Evolutionary conservation across 53 echinoderm and acorn worm genomes (phyloP), one percentile per base, ranked within the genome.

Genomic region (Holothuria leucospilota): DNA sequence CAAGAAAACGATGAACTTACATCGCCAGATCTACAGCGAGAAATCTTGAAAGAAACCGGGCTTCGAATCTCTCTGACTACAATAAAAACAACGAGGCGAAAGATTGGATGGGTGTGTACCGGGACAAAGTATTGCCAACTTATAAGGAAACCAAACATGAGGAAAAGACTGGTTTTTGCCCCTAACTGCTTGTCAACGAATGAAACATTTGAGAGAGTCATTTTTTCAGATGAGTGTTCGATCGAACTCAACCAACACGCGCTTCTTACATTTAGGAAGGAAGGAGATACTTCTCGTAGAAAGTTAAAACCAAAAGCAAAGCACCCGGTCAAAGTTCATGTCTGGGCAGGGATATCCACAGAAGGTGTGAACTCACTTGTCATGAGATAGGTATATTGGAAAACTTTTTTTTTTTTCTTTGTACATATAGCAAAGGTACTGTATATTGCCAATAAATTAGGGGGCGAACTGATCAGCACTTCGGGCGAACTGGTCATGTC

Each of bases 281-380:
- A 62, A 29, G 69, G 51, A 24, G n/a, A 60, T 18, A 20, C 41
- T 13, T 66, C 2, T 28, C 11, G n/a, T 3, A 46, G 65, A 40
- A 53, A 58, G 3, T 59, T 88, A 28, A 79, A 79, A 59, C 82
- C 39, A 20, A 82, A 69, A 61, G 42, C 89, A 25, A 89, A 89
- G 51, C 89, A 89, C 51, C 89, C 85, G 2, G 14, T n/a, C 0
- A 84, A 90, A 53, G 71, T 90, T 5, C 80, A 87, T 59, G 87
- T 90, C 16, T 90, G 90, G 90, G 86, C 72, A 21, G 90, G 81
- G 6, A 90, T 90, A n/a, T 87, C 90, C 13, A 59, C 58, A 13
- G 26, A 51, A 59, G 87, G 90, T 6, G 90, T n/a, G n/a, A n/a
- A n/a, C n/a, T n/a, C n/a, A n/a, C n/a, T n/a, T n/a, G n/a, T n/a